Evolutionary conservation across 2,888 invertebrate species (phyloP).

Genomic region (Ennomos erosarius): DNA sequence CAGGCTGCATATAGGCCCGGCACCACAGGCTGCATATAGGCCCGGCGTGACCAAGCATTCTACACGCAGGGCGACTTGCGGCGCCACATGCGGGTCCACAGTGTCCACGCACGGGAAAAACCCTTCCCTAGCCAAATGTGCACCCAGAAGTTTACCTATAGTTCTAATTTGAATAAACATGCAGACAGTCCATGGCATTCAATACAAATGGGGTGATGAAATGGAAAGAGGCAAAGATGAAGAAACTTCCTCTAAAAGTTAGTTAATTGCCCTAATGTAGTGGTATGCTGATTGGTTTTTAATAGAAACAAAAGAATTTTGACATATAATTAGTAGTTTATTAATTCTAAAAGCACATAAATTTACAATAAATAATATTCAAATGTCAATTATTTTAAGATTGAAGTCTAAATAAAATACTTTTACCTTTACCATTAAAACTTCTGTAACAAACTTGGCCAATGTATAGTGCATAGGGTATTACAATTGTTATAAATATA

Average conservation of each 20-base stretch:
- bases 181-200: constrained; percentile 68
- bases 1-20: too few species aligned
- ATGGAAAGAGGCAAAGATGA: constrained; percentile 44
- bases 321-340: constrained; percentile 29
- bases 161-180: constrained; percentile 79
- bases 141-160: constrained; percentile 70
- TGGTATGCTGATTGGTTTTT: too few species aligned
- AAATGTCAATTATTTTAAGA: constrained; percentile 44
- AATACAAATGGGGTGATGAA: constrained; percentile 72
- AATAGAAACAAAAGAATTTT: constrained; percentile 21
- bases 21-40: too few species aligned
- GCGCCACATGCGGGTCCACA: constrained; percentile 72
- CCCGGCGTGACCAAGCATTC: constrained; percentile 68
- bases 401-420: constrained; percentile 38
- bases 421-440: too few species aligned
- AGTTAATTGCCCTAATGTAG: constrained; percentile 9
- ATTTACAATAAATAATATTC: constrained; percentile 41
- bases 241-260: constrained; percentile 39
- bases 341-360: constrained; percentile 40
- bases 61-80: constrained; percentile 69
- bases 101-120: constrained; percentile 73
- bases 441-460: too few species aligned
- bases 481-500: too few species aligned
- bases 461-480: too few species aligned
- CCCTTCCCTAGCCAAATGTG: constrained; percentile 74